Base-by-base conservation (phyloP, 2,797 vertebrate genomes). In the Enteromius unitaeniatus region DNA sequence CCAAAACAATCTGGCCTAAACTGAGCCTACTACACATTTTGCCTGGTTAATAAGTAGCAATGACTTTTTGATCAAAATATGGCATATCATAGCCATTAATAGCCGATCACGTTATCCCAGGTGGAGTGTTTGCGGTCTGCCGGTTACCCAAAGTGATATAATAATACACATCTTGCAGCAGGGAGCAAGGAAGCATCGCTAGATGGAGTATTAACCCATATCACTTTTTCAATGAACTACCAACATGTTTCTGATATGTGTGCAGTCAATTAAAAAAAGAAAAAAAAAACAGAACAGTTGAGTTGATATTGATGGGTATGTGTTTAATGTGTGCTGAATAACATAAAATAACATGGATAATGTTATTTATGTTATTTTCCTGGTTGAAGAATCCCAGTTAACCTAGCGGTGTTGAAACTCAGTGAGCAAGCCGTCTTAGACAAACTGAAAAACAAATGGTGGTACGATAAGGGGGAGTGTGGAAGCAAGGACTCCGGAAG, bases 401-500 rank as follows among this genome's bases (percentile, higher is more conserved):
- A 99, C 96, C 97, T 99, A 97, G 98, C 98, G 96, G 97, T 99
- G 97, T 98, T 99, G 97, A 99, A 99, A 96, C 97, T 98, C 97
- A 99, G 96, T 99, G 97, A 99, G 95, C 97, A 99, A 96, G 97
- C 97, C 97, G 92, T 99, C 97, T 98, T 99, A 99, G 98, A 99
- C 98, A 99, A 99, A 97, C 97, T 99, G 97, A 99, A 99, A 99
- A 99, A 90, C 97, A 99, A 99, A 98, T 99, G 98, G 98, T 99
- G 98, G 98, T 99, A 99, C 97, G 97, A 99, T 98, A 99, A 99
- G 89, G 98, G 97, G 79, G 97, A 99, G 94, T 99, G 98, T 99
- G 98, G 97, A 97, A 91, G 78, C 97, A 98, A 96, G 94, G 97
- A 99, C 97, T 97, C 97, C 95, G 97, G 96, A 96, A 97, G 97